phyloP scores from a whole-genome alignment of 2,797 vertebrate species.

The Diplodus sargus region DNA sequence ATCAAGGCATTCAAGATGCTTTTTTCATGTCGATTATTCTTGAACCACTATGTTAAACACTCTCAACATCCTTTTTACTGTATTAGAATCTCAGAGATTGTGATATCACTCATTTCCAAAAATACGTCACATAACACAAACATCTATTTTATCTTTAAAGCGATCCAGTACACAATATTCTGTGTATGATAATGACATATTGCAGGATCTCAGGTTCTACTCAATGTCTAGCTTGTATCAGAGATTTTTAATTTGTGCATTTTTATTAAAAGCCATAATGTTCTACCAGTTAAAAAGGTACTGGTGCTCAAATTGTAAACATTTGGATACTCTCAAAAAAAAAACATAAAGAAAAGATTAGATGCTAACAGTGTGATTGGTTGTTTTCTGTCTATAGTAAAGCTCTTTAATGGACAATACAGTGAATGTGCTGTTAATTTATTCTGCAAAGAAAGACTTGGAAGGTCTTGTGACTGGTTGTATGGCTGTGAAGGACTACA shows the following conservation, averaged over 20 bases:
- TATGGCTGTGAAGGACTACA: slow-evolving; percentile 55
- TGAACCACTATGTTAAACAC: slow-evolving; percentile 12
- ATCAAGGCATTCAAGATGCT: not conserved
- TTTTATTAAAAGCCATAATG: slow-evolving; percentile 65
- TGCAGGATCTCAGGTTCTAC: slow-evolving; percentile 73
- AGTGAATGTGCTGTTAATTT: slow-evolving; percentile 77
- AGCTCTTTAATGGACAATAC: slow-evolving; percentile 57
- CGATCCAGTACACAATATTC: slow-evolving; percentile 24
- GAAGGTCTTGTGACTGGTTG: slow-evolving; percentile 51
- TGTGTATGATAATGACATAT: slow-evolving; percentile 4
- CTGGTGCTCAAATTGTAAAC: slow-evolving; percentile 56
- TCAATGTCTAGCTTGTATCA: slow-evolving; percentile 33
- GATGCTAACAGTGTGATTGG: slow-evolving; percentile 24
- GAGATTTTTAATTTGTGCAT: slow-evolving; percentile 45
- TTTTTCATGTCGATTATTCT: not conserved
- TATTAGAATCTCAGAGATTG: slow-evolving; percentile 7
- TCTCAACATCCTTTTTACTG: slow-evolving; percentile 5
- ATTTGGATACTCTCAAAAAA: slow-evolving; percentile 40
- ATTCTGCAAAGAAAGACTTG: slow-evolving; percentile 60
- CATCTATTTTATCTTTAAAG: slow-evolving; percentile 25
- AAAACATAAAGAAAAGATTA: slow-evolving; percentile 28
- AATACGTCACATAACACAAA: not conserved
- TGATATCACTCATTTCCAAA: slow-evolving; percentile 23
- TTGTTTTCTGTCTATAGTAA: slow-evolving; percentile 44
- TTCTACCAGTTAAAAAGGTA: slow-evolving; percentile 47